Evolutionary conservation across 2,888 invertebrate species (phyloP), one percentile per base, ranked within the genome.

Genomic region (Cybosia mesomella): DNA sequence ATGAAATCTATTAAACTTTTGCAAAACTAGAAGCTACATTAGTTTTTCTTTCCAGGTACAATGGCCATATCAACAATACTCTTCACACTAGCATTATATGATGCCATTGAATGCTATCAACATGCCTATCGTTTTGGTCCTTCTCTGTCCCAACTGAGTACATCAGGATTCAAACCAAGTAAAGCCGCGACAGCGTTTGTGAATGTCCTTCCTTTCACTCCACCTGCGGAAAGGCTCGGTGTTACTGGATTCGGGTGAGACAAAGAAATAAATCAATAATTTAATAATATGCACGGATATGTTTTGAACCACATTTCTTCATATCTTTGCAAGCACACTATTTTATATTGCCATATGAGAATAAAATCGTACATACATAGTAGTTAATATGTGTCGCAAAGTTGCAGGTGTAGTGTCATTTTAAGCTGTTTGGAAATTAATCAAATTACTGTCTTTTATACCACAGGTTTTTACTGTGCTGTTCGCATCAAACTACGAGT

Each of bases 201-300:
- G 0, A 83, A 72, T 53, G 49, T 87, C 4, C 61, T 84, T 15
- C 67, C 81, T 0, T 79, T 79, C 13, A 70, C 72, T 1, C 73
- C 85, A 1, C 82, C 84, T 4, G 75, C 90, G 1, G 85, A 86
- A 49, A 87, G 93, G 71, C 72, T 91, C 22, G 87, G 91, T 0
- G 91, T 92, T 0, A 83, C 76, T 72, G 93, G 91, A 76, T 91
- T 87, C 76, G 91, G 91, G 91, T 91, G 79, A 87, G 88, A 71
- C 54, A 24, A 28, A 7, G 4, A 28, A 10, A 7, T 24, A 9
- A 24, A 66, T n/a, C 11, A 28, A 21, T 43, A 8, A 8, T n/a
- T n/a, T 43, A 49, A n/a, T n/a, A n/a, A n/a, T 0, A 24, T 49
- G 28, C 11, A 43, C 24, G 1, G 10, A 5, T 9, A 24, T 28